Base-by-base conservation (phyloP, 2,113 vertebrate species). In the Scortum barcoo region DNA sequence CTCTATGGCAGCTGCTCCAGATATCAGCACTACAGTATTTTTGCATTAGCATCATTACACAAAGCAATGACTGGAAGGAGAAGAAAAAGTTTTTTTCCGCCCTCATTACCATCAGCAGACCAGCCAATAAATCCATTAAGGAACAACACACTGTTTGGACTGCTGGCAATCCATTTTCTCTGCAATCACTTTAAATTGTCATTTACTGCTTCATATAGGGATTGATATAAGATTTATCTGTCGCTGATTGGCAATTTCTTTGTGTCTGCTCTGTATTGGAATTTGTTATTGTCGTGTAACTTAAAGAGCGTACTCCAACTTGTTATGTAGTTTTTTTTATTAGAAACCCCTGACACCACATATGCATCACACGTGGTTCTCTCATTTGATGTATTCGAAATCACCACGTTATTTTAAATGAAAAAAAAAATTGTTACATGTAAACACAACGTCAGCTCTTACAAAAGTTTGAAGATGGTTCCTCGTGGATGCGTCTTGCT, bases 201-300 rank as follows among this genome's bases (percentile, higher is more conserved):
- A 54, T 48, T 72, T 62, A 33, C 17, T 28, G 24, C 44, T 74
- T 54, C 19, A 33, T 51, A n/a, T n/a, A 38, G 5, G 51, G 33
- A 2, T 46, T 54, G 13, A 30, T 7, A 19, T 26, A 5, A 24
- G 11, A 58, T 19, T 28, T 44, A 58, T 72, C 51, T 22, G 10
- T 54, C 44, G 10, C 38, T 44, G 40, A 75, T 70, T 40, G 24
- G 42, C 22, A 53, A 26, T 85, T 60, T 68, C 36, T 72, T 12
- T 53, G 20, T 44, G 44, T 76, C 9, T 0, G 17, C 12, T 60
- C 33, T 72, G 22, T 26, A 71, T 48, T 30, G 20, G 0, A 40
- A 28, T 38, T 5, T 42, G 5, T 62, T 13, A 44, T 19, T 38
- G 30, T 67, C 62, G 50, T 51, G 33, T 13, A 62, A 30, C 57